These are phyloP conservation scores for Meda fulgida DNA, from an alignment of 2,797 vertebrate genomes.

Conservation along the genomic window DNA sequence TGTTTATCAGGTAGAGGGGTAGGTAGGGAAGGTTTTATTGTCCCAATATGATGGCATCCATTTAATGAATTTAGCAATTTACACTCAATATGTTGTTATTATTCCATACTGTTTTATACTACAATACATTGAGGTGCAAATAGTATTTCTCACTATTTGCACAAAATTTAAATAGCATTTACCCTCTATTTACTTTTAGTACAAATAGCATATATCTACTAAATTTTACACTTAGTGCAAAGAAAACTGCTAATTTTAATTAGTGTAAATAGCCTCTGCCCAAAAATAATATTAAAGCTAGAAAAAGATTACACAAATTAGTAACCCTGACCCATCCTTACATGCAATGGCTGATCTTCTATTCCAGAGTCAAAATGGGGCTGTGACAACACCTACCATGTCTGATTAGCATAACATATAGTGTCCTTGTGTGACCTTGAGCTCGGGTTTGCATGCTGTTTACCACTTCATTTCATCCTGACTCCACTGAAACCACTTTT, in stretches of 20 bases:
- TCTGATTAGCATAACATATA: slow-evolving; percentile 23
- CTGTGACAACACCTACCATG: not conserved
- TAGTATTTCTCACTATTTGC: not conserved
- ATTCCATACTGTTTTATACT: not conserved
- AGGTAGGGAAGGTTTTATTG: too few species aligned
- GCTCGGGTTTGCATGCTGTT: not conserved
- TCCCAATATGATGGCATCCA: too few species aligned
- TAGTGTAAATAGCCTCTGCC: not conserved
- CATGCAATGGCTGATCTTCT: not conserved
- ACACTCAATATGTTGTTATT: not conserved
- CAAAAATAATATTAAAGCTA: not conserved
- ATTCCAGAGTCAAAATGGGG: not conserved
- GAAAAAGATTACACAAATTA: not conserved
- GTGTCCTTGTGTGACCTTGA: slow-evolving; percentile 16
- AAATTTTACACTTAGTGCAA: not conserved
- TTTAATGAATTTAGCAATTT: too few species aligned
- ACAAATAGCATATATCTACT: not conserved
- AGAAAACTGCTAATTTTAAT: not conserved
- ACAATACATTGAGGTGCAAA: too few species aligned
- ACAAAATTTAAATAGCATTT: not conserved
- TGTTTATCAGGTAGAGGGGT: too few species aligned
- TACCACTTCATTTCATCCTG: not conserved
- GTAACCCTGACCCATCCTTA: not conserved
- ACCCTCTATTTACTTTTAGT: not conserved
- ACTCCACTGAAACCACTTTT: not conserved